Base-by-base conservation (phyloP, 2,113 vertebrate species). In the Corapipo altera region DNA sequence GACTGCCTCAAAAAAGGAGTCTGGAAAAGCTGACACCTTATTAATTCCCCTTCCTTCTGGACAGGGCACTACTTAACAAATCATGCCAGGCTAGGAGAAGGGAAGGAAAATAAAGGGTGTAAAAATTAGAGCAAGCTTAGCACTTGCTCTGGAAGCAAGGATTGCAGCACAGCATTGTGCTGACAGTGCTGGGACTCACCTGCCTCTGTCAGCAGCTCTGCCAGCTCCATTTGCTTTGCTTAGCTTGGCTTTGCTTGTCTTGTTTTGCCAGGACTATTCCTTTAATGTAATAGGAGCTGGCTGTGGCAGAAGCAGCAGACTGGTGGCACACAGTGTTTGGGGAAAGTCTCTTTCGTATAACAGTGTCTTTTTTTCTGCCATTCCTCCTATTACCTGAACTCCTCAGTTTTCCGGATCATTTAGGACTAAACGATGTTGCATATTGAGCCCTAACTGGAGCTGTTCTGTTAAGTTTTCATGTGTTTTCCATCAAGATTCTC, bases 141-240 rank as follows among this genome's bases (percentile, higher is more conserved):
- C 0, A 0, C 21, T 83, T 51, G 33, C 44, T 92, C 21, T 62
- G 24, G 48, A 74, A 95, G 64, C 46, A 43, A 52, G 58, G 30
- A 35, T 51, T 67, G 82, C 46, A 77, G 59, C 23, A 21, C 30
- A 81, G 44, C 21, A 4, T 44, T 81, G 85, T 0, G 12, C 91
- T 96, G 96, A 94, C 79, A 16, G 67, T 39, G 51, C 85, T 89
- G 71, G 55, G 78, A 32, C 83, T 59, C 81, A 71, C 82, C 79
- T 94, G 90, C 55, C 76, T 80, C 89, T 71, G 76, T 88, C 85
- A 96, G 90, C 79, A 91, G 48, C 8, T 14, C 92, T 92, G 88
- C 79, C 95, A 90, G 82, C 52, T 90, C 88, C 57, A 26, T 86
- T 88, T 84, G 65, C 39, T 77, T 26, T 79, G 67, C 73, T 86